phyloP scores from a whole-genome alignment of 2,888 invertebrate genomes.

The Ctena decussata region DNA sequence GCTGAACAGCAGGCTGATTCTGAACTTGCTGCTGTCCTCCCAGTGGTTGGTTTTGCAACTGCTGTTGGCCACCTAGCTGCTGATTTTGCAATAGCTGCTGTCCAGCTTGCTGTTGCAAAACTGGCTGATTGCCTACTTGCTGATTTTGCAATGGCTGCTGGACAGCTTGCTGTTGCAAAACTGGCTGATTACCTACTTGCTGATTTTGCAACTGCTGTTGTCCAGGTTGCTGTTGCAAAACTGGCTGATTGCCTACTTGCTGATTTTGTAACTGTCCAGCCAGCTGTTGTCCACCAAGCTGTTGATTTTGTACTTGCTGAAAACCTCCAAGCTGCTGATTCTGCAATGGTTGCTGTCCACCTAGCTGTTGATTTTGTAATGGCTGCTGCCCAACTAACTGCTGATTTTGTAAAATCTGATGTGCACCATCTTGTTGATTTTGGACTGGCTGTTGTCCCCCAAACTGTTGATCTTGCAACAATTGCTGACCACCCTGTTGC shows the following conservation, averaged over 20 bases:
- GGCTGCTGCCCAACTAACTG: neutral
- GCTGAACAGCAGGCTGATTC: neutral
- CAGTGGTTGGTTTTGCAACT: neutral
- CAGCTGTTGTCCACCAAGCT: neutral
- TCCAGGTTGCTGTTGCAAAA: neutral
- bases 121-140: neutral
- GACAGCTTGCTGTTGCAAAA: neutral
- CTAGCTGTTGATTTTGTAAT: neutral
- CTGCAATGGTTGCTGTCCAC: neutral
- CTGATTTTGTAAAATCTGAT: neutral
- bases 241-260: neutral
- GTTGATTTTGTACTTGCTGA: neutral
- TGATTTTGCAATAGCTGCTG: neutral
- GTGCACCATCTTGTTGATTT: neutral
- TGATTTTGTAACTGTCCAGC: neutral
- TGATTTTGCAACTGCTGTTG: neutral
- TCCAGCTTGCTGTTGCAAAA: too few species aligned
- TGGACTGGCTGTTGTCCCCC: neutral
- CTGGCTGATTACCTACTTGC: neutral
- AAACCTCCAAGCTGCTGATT: neutral
- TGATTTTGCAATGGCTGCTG: too few species aligned
- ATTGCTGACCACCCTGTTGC: neutral
- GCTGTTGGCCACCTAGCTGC: neutral
- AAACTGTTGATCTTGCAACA: neutral
- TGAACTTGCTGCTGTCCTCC: neutral